phyloP scores from a whole-genome alignment of 2,797 vertebrate genomes.

The Poliocrania exsul region DNA sequence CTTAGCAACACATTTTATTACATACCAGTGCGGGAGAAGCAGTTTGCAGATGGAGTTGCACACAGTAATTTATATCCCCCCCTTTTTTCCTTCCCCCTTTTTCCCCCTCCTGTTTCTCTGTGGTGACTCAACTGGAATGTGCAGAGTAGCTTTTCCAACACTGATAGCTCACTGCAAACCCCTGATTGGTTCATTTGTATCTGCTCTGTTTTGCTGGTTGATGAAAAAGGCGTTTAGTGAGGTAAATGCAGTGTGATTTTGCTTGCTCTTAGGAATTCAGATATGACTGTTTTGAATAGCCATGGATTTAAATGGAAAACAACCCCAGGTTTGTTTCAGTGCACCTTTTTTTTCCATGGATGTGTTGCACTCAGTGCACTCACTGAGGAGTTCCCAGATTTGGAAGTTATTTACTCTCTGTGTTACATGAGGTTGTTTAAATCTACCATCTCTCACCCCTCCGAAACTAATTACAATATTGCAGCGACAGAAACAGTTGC shows the following conservation, averaged over 20 bases:
- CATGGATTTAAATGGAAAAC: constrained; percentile 23
- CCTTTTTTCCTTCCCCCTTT: accelerated
- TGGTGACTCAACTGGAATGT: constrained; percentile 49
- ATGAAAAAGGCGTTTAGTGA: constrained; percentile 46
- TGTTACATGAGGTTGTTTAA: not conserved
- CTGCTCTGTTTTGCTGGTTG: constrained; percentile 55
- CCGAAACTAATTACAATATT: not conserved
- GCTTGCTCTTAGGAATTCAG: not conserved
- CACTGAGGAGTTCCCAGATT: not conserved
- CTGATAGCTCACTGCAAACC: constrained; percentile 54
- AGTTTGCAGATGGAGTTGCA: constrained; percentile 73
- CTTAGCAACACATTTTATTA: constrained; percentile 89
- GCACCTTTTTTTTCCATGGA: not conserved
- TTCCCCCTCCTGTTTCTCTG: constrained; percentile 14
- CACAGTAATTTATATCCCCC: constrained; percentile 74
- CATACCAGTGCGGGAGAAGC: constrained; percentile 73
- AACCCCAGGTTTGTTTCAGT: not conserved
- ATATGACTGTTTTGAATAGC: constrained; percentile 20
- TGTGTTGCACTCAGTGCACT: not conserved
- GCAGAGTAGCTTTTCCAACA: constrained; percentile 45
- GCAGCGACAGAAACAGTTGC: not conserved
- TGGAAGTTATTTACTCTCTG: not conserved
- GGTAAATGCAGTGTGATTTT: constrained; percentile 1
- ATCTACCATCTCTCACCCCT: not conserved
- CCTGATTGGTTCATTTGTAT: constrained; percentile 54